Evolutionary conservation across 53 echinoderm and acorn worm genomes (phyloP).

Genomic region (Arbacia lixula): DNA sequence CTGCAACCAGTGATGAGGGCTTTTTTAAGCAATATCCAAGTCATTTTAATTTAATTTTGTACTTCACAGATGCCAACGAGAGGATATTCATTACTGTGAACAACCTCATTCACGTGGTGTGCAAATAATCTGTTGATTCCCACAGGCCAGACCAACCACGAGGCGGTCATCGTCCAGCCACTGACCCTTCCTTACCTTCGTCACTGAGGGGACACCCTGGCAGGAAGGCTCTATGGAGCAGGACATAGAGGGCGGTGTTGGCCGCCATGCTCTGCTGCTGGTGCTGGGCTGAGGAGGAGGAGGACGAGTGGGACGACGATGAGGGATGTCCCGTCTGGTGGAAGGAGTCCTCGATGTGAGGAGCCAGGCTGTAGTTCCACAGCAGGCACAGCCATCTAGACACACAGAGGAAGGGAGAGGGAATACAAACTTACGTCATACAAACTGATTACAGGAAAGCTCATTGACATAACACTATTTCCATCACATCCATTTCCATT

Average conservation of each 20-base stretch:
- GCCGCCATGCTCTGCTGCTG: constrained; percentile 73
- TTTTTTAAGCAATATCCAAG: too few species aligned
- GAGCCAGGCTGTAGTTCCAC: constrained; percentile 95
- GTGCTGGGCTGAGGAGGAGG: too few species aligned
- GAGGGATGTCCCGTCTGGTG: constrained; percentile 58
- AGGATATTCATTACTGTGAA: too few species aligned
- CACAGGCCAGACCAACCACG: too few species aligned
- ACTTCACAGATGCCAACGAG: too few species aligned
- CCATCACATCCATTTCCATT: not conserved
- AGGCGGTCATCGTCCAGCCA: not conserved
- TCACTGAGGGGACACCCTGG: constrained; percentile 87
- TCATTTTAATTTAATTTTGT: too few species aligned
- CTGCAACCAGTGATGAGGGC: too few species aligned
- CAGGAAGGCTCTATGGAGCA: constrained; percentile 90
- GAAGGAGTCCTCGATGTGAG: constrained; percentile 86
- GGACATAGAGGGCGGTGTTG: constrained; percentile 95
- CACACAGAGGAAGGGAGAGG: not conserved
- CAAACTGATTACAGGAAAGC: not conserved
- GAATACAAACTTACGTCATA: not conserved
- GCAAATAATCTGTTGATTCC: too few species aligned
- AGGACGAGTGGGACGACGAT: constrained; percentile 54
- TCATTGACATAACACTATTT: not conserved
- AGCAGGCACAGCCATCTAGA: constrained; percentile 87
- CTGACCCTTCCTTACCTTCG: constrained; percentile 62
- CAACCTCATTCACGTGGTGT: too few species aligned